These are phyloP conservation scores for Scomber japonicus DNA, from an alignment of 2,113 vertebrate species.

Conservation along the genomic window DNA sequence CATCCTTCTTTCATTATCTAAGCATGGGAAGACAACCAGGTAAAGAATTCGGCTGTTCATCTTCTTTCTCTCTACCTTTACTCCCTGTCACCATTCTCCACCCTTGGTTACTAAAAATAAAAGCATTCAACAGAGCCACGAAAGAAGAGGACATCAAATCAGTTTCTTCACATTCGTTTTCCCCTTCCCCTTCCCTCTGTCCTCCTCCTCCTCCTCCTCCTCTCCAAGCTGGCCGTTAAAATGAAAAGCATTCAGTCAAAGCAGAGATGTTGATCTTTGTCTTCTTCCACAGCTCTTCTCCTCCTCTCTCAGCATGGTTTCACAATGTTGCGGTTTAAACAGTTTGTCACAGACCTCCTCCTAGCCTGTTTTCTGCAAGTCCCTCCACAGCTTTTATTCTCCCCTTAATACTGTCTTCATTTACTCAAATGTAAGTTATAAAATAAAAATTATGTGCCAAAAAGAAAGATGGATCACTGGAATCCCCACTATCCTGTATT, in stretches of 20 bases:
- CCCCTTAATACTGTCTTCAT: neutral
- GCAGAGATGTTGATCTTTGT: slow-evolving; percentile 1
- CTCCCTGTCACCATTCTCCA: neutral
- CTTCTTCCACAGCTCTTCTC: neutral
- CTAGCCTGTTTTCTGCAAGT: neutral
- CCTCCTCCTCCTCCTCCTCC: slow-evolving; percentile 1
- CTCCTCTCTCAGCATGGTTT: slow-evolving; percentile 14
- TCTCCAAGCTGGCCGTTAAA: slow-evolving; percentile 30
- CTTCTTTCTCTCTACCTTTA: neutral
- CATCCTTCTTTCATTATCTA: slow-evolving; percentile 21
- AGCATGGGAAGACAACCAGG: slow-evolving; percentile 20
- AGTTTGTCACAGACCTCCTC: neutral
- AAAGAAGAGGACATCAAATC: slow-evolving; percentile 41
- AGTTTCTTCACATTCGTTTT: slow-evolving; percentile 16
- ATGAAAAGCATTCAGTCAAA: slow-evolving; percentile 40
- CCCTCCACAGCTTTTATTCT: neutral
- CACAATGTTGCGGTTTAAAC: slow-evolving; percentile 16
- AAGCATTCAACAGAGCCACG: slow-evolving; percentile 31
- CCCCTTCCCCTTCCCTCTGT: neutral
- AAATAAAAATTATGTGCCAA: too few relatives aligned
- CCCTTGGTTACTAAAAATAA: slow-evolving; percentile 42
- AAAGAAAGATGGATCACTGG: too few relatives aligned
- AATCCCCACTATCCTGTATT: too few relatives aligned
- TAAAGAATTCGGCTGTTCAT: slow-evolving; percentile 5
- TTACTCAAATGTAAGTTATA: too few relatives aligned